Conservation (phyloP, 2,113 vertebrate genomes). For the Perca flavescens region DNA sequence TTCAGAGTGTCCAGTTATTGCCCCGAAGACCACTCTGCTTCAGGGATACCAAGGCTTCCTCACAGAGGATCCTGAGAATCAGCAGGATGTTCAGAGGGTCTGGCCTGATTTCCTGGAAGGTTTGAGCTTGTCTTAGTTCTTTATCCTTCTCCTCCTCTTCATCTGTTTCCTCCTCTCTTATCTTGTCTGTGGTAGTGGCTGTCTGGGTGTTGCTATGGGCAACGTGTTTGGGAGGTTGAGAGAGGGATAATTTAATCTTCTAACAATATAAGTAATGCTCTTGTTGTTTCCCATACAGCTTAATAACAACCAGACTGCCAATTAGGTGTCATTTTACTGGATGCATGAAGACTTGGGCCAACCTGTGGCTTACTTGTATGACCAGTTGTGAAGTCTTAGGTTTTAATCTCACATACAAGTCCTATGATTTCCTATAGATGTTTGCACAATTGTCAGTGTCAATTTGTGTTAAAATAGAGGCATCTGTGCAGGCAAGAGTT, state of each 20-base stretch:
- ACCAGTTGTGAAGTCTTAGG: neutral
- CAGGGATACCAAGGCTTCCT: neutral
- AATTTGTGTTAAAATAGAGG: neutral
- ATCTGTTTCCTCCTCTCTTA: neutral
- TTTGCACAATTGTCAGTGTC: neutral
- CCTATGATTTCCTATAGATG: neutral
- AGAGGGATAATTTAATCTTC: constrained; percentile 52
- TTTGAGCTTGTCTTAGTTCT: constrained; percentile 39
- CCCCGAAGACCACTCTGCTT: neutral
- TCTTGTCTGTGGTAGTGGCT: constrained; percentile 8
- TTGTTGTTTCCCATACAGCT: constrained; percentile 46
- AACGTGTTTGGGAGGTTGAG: constrained; percentile 23
- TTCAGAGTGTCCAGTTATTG: neutral
- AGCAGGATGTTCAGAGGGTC: constrained; percentile 8
- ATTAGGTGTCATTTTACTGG: constrained; percentile 11
- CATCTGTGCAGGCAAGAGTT: neutral
- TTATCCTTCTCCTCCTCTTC: neutral
- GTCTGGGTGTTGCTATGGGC: constrained; percentile 43
- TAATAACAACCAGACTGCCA: constrained; percentile 24
- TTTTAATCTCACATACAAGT: neutral
- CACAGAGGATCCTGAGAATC: neutral
- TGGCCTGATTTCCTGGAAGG: constrained; percentile 47
- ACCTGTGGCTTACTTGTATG: neutral
- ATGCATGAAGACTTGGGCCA: neutral
- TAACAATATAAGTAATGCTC: constrained; percentile 28